Evolutionary conservation across 2,797 vertebrate genomes (phyloP).

Genomic region (Lagocephalus sceleratus): DNA sequence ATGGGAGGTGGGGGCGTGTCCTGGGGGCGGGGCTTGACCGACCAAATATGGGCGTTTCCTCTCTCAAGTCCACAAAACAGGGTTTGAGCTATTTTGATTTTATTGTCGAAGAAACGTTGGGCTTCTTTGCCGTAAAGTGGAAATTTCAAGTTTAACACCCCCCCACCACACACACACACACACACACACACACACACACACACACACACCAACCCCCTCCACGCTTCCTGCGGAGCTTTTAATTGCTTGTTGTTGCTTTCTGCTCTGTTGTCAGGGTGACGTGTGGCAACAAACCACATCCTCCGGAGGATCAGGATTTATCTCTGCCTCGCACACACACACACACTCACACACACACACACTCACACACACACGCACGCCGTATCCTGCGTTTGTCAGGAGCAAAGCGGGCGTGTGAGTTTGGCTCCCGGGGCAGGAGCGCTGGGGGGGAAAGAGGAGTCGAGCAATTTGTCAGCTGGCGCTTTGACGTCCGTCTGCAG

Average conservation of each 20-base stretch:
- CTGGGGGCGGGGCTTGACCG: no score
- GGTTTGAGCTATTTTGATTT: no score
- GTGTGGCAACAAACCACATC: slow-evolving; percentile 44
- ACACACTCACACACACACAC: slow-evolving; percentile 13
- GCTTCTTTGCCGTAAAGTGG: no score
- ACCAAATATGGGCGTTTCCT: no score
- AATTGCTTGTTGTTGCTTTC: slow-evolving; percentile 53
- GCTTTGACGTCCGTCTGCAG: slow-evolving; percentile 3
- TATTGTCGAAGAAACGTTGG: no score
- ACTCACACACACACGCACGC: background rate
- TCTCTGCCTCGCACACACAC: slow-evolving; percentile 32
- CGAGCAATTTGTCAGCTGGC: slow-evolving; percentile 28
- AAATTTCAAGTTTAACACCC: no score
- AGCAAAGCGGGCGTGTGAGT: slow-evolving; percentile 19
- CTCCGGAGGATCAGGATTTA: slow-evolving; percentile 33
- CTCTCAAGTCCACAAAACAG: no score
- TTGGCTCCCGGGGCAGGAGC: slow-evolving; percentile 14
- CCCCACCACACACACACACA: background rate
- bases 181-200: background rate
- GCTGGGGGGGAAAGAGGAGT: slow-evolving; percentile 2
- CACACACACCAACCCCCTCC: background rate
- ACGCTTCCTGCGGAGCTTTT: slow-evolving; percentile 38
- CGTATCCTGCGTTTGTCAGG: slow-evolving; percentile 10
- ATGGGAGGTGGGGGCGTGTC: slow-evolving; percentile 50
- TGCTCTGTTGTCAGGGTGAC: slow-evolving; percentile 44